phyloP scores from a whole-genome alignment of 2,888 invertebrate genomes.

The Eupithecia insigniata region DNA sequence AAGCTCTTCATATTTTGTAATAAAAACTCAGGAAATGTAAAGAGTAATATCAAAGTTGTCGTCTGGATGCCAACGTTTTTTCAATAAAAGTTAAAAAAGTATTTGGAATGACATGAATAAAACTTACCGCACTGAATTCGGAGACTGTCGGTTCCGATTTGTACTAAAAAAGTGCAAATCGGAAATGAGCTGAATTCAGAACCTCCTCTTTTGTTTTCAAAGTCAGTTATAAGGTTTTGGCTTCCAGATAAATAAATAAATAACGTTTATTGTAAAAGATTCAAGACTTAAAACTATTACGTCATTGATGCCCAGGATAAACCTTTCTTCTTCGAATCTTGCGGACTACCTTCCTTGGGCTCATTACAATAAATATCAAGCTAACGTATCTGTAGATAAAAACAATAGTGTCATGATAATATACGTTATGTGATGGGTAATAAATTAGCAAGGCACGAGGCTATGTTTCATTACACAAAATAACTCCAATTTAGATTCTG shows the following conservation, averaged over 20 bases:
- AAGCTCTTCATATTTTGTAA: conserved; percentile 41
- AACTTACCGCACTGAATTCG: neutral
- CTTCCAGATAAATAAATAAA: neutral
- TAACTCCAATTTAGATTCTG: neutral
- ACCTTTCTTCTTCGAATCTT: no score
- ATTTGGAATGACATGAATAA: neutral
- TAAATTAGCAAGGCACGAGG: neutral
- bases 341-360: no score
- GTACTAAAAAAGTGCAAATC: no score
- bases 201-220: neutral
- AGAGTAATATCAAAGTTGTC: conserved; percentile 9
- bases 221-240: neutral
- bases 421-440: no score
- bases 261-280: no score
- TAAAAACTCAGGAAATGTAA: conserved; percentile 24
- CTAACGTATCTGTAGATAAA: no score
- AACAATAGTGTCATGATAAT: no score
- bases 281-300: no score
- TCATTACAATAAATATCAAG: no score
- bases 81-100: neutral
- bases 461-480: neutral
- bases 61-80: conserved; percentile 10
- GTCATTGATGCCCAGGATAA: no score
- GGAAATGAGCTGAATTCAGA: neutral
- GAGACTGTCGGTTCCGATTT: neutral